phyloP scores from a whole-genome alignment of 1,140 invertebrate species.

The Bombus soroeensis region DNA sequence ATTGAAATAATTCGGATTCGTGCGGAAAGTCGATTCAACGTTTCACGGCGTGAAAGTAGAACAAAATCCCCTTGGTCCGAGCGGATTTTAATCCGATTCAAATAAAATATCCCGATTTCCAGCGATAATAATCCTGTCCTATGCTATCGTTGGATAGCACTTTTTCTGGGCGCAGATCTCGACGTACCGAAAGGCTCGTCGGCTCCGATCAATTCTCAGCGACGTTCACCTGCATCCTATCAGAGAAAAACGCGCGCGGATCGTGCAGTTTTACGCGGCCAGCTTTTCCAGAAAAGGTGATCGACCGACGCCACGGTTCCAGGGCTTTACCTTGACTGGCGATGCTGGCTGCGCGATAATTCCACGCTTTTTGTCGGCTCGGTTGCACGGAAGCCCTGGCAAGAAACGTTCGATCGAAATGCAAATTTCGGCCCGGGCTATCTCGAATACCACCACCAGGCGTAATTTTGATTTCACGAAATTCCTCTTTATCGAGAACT shows the following conservation, averaged over 20 bases:
- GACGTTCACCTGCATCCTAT: background rate
- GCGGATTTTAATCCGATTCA: background rate
- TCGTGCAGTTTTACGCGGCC: conserved; percentile 17
- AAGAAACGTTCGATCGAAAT: conserved; percentile 43
- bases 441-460: background rate
- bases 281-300: conserved; percentile 4
- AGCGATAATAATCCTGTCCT: background rate
- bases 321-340: conserved; percentile 6
- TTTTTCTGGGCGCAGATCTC: background rate
- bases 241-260: background rate
- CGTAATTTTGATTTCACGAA: conserved; percentile 44
- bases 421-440: conserved; percentile 23
- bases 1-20: background rate
- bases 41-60: background rate
- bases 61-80: background rate
- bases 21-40: background rate
- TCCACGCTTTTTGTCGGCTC: conserved; percentile 31
- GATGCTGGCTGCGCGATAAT: conserved; percentile 32
- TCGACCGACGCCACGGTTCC: conserved; percentile 4
- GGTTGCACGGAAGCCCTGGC: background rate
- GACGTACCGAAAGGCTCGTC: background rate
- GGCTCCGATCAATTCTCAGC: background rate
- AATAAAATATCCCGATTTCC: background rate
- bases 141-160: background rate
- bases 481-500: conserved; percentile 30